Conservation (phyloP, 2,113 vertebrate genomes). For the Agelaius tricolor region DNA sequence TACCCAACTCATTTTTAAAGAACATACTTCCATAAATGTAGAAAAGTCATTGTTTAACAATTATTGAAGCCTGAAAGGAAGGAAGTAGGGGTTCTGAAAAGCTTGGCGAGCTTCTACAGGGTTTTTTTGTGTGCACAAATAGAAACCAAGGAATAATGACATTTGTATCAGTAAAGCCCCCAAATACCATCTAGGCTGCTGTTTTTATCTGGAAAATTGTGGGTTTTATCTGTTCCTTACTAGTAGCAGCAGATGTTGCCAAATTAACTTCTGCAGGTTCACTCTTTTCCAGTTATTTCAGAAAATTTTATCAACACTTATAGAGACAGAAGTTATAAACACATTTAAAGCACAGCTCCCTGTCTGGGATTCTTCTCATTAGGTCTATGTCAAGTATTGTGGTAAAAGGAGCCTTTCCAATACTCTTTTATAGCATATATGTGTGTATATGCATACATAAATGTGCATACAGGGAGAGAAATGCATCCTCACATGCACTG, state of each 20-base stretch:
- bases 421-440: not conserved
- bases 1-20: not conserved
- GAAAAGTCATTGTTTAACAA: not conserved
- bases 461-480: not conserved
- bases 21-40: not conserved
- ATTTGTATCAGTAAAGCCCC: not conserved
- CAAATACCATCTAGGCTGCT: not conserved
- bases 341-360: not conserved
- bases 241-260: not conserved
- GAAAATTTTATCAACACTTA: not conserved
- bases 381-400: not conserved
- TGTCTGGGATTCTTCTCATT: not conserved
- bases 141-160: not conserved
- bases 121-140: not conserved
- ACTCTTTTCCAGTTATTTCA: not conserved
- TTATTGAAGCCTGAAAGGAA: not conserved
- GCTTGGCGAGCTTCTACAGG: not conserved
- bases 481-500: not conserved
- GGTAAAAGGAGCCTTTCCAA: not conserved
- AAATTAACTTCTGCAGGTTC: not conserved
- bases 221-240: not conserved
- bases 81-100: not conserved
- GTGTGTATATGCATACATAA: not conserved
- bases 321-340: not conserved
- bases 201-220: not conserved